Evolutionary conservation across 1,140 invertebrate species (phyloP).

Genomic region (Aphelinus atriplicis): DNA sequence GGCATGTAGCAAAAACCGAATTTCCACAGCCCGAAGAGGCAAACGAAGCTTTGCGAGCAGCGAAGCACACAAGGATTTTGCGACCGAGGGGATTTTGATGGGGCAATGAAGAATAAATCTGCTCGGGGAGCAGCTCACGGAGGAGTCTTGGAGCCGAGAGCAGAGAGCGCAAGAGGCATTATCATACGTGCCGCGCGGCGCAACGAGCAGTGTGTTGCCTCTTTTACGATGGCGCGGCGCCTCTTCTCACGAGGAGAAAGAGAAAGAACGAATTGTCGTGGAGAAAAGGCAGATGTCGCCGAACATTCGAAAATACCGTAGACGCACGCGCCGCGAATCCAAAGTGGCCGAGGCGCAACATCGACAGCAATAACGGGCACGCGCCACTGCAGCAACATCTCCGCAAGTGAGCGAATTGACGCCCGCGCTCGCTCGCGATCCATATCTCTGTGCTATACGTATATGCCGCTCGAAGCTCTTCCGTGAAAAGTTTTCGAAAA

Average conservation of each 20-base stretch:
- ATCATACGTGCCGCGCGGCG: background rate
- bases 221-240: background rate
- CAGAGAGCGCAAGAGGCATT: background rate
- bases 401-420: no score
- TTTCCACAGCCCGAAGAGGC: no score
- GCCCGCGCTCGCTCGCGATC: no score
- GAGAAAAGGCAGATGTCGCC: constrained; percentile 41
- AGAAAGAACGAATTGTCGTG: constrained; percentile 30
- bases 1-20: no score
- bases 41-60: no score
- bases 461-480: no score
- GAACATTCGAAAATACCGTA: constrained; percentile 48
- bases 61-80: no score
- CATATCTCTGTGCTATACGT: no score
- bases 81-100: background rate
- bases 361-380: no score
- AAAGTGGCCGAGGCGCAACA: no score
- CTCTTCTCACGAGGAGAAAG: constrained; percentile 39
- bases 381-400: no score
- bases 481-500: no score
- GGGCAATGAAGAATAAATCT: constrained; percentile 19
- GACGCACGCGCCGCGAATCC: constrained; percentile 31
- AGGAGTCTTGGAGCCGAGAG: background rate
- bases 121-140: background rate
- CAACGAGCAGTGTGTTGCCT: constrained; percentile 25